Evolutionary conservation across 2,797 vertebrate species (phyloP).

Genomic region (Lacerta viridis): DNA sequence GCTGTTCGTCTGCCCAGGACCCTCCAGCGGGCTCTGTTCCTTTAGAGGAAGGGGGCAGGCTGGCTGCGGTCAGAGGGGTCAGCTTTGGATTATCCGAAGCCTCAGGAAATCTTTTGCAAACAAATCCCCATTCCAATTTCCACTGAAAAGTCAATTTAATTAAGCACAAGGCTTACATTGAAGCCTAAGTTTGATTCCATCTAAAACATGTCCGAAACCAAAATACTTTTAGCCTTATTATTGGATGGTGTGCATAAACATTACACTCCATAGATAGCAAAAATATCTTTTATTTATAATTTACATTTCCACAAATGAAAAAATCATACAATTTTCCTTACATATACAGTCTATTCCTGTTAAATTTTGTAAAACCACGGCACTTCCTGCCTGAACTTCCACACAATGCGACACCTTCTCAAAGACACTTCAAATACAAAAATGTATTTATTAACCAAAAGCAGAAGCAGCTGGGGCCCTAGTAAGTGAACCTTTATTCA

Average conservation of each 20-base stretch:
- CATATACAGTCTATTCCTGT: conserved; percentile 87
- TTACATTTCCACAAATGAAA: conserved; percentile 91
- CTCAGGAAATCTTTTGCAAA: background rate
- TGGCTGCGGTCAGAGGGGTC: background rate
- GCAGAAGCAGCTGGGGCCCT: conserved; percentile 85
- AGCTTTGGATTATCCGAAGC: background rate
- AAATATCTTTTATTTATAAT: conserved; percentile 99
- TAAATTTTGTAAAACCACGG: conserved; percentile 86
- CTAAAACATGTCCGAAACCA: conserved; percentile 78
- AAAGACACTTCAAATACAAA: conserved; percentile 97
- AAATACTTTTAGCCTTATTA: conserved; percentile 79
- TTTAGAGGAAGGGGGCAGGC: no score
- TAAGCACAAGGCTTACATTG: conserved; percentile 63
- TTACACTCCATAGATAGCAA: conserved; percentile 96
- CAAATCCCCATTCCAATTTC: background rate
- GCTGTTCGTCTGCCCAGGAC: background rate
- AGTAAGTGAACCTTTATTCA: conserved; percentile 84
- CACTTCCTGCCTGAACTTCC: conserved; percentile 85
- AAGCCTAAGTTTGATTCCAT: conserved; percentile 70
- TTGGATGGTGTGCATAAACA: conserved; percentile 89
- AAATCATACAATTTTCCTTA: conserved; percentile 87
- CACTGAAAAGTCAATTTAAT: conserved; percentile 70
- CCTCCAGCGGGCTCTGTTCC: no score
- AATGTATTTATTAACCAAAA: conserved; percentile 97
- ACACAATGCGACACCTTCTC: conserved; percentile 90